A percentile compares a stretch with the other conserved stretches of the same genome.
Conservation (phyloP, 2,113 vertebrate species). For the Labrus mixtus region DNA sequence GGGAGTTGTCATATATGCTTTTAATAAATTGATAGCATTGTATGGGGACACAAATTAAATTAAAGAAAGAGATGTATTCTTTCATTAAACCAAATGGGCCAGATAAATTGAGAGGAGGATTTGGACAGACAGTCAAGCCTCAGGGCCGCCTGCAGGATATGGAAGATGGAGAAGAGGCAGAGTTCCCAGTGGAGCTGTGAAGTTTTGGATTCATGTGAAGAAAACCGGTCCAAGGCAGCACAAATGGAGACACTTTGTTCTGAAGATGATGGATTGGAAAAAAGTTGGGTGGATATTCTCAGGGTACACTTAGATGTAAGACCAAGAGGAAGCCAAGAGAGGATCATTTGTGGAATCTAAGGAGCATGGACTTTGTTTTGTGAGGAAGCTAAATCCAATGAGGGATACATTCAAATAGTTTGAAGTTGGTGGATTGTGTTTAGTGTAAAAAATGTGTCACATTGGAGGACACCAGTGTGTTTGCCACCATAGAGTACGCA, state of each 20-base stretch:
- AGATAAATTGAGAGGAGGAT: constrained; percentile 1
- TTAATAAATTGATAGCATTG: too few species aligned
- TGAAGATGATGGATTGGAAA: not conserved
- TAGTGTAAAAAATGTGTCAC: constrained; percentile 37
- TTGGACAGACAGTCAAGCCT: not conserved
- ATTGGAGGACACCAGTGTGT: constrained; percentile 30
- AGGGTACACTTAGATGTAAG: not conserved
- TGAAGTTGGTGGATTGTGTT: constrained; percentile 8
- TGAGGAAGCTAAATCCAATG: constrained; percentile 14
- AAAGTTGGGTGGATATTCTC: not conserved
- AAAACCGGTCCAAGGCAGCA: constrained; percentile 16
- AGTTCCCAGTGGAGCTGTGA: constrained; percentile 6
- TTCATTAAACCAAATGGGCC: not conserved
- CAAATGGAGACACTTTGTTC: constrained; percentile 1
- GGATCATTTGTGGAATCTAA: constrained; percentile 23
- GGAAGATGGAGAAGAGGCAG: constrained; percentile 16
- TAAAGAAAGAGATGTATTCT: not conserved
- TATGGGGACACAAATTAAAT: too few species aligned
- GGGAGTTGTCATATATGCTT: too few species aligned
- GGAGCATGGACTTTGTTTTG: constrained; percentile 3
- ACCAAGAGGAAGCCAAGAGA: not conserved
- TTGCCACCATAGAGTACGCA: constrained; percentile 35
- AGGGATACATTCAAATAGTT: constrained; percentile 1
- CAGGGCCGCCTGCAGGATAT: constrained; percentile 24
- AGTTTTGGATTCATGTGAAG: constrained; percentile 19